phyloP scores from a whole-genome alignment of 2,113 vertebrate genomes.

The Garra rufa region DNA sequence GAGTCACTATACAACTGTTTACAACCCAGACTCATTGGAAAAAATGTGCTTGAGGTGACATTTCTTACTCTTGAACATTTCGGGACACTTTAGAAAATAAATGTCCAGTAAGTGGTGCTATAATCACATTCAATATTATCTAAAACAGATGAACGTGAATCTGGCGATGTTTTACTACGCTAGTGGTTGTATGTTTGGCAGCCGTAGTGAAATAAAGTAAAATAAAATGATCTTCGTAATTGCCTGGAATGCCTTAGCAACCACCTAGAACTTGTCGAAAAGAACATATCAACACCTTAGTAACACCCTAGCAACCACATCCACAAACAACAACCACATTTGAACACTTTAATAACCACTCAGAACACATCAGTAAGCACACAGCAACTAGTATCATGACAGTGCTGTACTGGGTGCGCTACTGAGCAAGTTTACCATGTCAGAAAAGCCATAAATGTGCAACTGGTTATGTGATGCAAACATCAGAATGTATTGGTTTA shows the following conservation, averaged over 20 bases:
- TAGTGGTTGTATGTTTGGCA: too few relatives aligned
- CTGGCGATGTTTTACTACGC: background rate
- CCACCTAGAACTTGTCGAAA: too few relatives aligned
- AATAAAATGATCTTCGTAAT: too few relatives aligned
- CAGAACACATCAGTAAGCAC: background rate
- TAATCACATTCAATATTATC: background rate
- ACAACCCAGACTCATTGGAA: background rate
- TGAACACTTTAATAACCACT: background rate
- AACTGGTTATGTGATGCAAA: background rate
- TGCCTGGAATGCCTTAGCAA: too few relatives aligned
- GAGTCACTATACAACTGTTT: constrained; percentile 1
- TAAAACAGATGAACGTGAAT: background rate
- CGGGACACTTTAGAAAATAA: background rate
- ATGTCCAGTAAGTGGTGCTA: background rate
- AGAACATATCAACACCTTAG: too few relatives aligned
- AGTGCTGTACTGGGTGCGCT: background rate
- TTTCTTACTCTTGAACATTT: background rate
- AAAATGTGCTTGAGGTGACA: background rate
- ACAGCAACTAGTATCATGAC: background rate
- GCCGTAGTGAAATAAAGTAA: too few relatives aligned
- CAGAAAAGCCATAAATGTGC: background rate
- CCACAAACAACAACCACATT: too few relatives aligned
- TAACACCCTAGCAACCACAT: too few relatives aligned
- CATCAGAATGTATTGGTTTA: background rate
- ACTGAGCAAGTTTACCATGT: background rate